Evolutionary conservation across 37 sponge, comb jelly and placozoan genomes (phyloP), one percentile per base, ranked within the genome.

Genomic region (Chondrosia reniformis): DNA sequence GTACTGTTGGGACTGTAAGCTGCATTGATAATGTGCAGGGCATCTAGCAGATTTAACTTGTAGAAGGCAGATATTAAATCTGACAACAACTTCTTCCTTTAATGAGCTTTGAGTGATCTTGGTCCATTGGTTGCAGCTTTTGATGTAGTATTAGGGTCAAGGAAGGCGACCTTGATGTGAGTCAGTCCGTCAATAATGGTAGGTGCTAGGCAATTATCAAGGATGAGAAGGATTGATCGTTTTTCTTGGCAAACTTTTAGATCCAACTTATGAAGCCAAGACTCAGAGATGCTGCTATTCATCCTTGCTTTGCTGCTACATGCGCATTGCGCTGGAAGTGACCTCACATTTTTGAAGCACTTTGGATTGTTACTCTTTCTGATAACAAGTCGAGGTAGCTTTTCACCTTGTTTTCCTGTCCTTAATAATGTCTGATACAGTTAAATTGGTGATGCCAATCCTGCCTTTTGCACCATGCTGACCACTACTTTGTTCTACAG

Each of bases 351-450:
- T 59, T 59, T 59, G 61, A 59, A 77, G 56, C 78, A 77, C 28
- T 61, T 77, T 25, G 78, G 78, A 40, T 77, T 77, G 61, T 77
- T 77, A 61, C 78, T 77, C 54, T 77, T 77, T 4, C 39, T 41
- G 22, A 77, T 77, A 34, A 77, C 56, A 22, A 77, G 28, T 32
- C 54, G 78, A 31, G 54, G 28, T 36, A 77, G 17, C 61, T 59
- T 59, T n/a, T n/a, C n/a, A n/a, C n/a, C n/a, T 49, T 15, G 10
- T 49, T 10, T 49, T 15, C 15, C 15, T 49, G 52, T 49, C 52
- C 52, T 49, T 49, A 15, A 49, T 49, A 49, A 49, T 49, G 15
- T 10, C 15, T 10, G 52, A 49, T 15, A 49, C 15, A 10, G 52
- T 49, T 19, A 15, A 49, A 49, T 49, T 49, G 52, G 52, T 15